These are phyloP conservation scores for Gambusia affinis DNA, from an alignment of 2,113 vertebrate species.

Conservation along the genomic window DNA sequence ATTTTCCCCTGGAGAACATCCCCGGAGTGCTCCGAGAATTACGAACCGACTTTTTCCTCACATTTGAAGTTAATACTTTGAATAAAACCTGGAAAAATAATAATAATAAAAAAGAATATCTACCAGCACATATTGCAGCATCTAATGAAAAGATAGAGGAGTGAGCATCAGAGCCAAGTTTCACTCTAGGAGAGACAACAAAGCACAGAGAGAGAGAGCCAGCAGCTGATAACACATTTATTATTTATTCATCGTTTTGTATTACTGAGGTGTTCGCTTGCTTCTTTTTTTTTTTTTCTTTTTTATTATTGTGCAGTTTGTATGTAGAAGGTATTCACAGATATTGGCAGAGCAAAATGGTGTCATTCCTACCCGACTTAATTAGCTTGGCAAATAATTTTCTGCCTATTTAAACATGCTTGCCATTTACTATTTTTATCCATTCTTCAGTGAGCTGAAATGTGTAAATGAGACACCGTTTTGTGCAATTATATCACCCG, in stretches of 20 bases:
- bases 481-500: constrained; percentile 55
- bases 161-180: constrained; percentile 44
- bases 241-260: constrained; percentile 46
- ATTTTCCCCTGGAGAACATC: constrained; percentile 58
- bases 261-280: constrained; percentile 39
- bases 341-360: constrained; percentile 45
- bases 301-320: constrained; percentile 40
- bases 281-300: constrained; percentile 5
- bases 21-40: constrained; percentile 38
- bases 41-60: constrained; percentile 43
- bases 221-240: constrained; percentile 31
- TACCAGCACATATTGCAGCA: constrained; percentile 39
- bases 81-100: constrained; percentile 43
- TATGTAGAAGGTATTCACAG: constrained; percentile 37
- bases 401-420: constrained; percentile 50
- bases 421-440: constrained; percentile 56
- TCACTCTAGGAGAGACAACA: constrained; percentile 48
- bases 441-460: constrained; percentile 56
- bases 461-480: constrained; percentile 69
- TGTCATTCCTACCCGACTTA: constrained; percentile 49
- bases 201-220: constrained; percentile 24
- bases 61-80: constrained; percentile 49
- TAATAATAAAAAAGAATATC: constrained; percentile 22
- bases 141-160: constrained; percentile 45
- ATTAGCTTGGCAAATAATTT: constrained; percentile 59